Conservation (phyloP, 2,113 vertebrate species). For the Todiramphus chloris region DNA sequence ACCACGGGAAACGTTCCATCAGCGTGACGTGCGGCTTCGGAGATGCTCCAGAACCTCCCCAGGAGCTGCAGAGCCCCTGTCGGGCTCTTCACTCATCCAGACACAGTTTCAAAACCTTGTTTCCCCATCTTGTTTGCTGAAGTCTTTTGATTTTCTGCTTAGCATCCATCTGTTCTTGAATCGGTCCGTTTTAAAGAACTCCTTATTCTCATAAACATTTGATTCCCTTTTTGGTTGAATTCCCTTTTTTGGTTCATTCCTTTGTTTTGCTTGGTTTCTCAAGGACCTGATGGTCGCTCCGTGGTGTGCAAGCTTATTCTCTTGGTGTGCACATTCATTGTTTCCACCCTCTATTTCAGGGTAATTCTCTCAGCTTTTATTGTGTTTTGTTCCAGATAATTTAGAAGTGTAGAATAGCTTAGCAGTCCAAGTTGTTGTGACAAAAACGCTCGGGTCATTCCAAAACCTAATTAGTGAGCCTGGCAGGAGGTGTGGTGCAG, state of each 20-base stretch:
- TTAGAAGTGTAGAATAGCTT: not conserved
- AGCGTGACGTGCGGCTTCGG: fast-evolving
- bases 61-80: fast-evolving
- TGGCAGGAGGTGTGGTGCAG: not conserved
- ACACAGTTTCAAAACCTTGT: not conserved
- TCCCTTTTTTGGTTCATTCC: not conserved
- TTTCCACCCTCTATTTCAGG: not conserved
- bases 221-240: not conserved
- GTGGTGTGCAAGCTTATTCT: not conserved
- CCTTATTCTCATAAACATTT: not conserved
- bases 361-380: not conserved
- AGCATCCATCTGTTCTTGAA: not conserved
- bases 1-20: fast-evolving
- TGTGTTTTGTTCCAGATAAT: slow-evolving; percentile 18
- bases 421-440: not conserved
- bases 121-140: not conserved
- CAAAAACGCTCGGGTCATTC: slow-evolving; percentile 4
- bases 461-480: not conserved
- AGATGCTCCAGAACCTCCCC: not conserved
- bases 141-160: not conserved
- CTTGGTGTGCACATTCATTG: not conserved
- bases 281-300: not conserved
- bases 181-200: not conserved
- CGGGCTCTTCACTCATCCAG: not conserved
- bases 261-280: not conserved